Evolutionary conservation across 2,888 invertebrate genomes (phyloP).

Genomic region (Lasioglossum pauxillum): DNA sequence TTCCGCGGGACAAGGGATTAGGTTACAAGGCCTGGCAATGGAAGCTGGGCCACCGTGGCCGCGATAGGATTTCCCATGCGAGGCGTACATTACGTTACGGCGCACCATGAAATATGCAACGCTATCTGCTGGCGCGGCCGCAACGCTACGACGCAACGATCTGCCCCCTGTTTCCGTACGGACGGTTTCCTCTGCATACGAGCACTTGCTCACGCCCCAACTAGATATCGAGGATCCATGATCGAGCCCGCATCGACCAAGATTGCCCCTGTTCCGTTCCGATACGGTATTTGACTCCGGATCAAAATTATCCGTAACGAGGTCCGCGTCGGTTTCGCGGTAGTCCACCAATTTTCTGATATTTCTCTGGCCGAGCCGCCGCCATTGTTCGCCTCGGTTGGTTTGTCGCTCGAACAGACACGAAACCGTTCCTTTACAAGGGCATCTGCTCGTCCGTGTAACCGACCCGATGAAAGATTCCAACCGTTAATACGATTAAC

Average conservation of each 20-base stretch:
- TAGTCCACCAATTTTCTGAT: conserved; percentile 29
- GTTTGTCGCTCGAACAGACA: conserved; percentile 12
- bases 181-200: conserved; percentile 34
- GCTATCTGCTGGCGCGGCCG: conserved; percentile 75
- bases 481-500: neutral
- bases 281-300: conserved; percentile 26
- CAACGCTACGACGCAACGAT: conserved; percentile 68
- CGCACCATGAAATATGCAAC: conserved; percentile 81
- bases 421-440: neutral
- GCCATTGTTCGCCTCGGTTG: neutral
- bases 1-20: conserved; percentile 55
- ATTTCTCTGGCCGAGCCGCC: conserved; percentile 1
- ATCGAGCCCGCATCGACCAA: conserved; percentile 46
- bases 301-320: conserved; percentile 40
- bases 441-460: neutral
- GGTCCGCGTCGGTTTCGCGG: conserved; percentile 20
- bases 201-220: conserved; percentile 27
- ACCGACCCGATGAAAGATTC: neutral
- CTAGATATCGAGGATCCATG: conserved; percentile 37
- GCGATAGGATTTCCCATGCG: conserved; percentile 82
- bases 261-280: conserved; percentile 22
- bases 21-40: conserved; percentile 50
- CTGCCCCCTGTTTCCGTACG: conserved; percentile 69
- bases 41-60: conserved; percentile 65
- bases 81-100: conserved; percentile 79